Conservation (phyloP, 1,140 invertebrate species). For the Anastatus disparis region DNA sequence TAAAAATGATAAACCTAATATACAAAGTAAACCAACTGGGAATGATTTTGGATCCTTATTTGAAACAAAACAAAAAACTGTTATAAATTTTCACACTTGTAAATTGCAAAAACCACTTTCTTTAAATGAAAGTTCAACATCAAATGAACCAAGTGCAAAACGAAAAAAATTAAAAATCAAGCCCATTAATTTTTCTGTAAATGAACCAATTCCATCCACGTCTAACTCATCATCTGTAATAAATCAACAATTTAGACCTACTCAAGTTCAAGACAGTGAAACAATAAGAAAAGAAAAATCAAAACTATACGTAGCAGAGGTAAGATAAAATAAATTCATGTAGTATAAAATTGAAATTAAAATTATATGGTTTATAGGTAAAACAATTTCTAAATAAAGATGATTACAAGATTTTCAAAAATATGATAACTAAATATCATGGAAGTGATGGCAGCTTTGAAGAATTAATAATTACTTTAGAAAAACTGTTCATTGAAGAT, state of each 20-base stretch:
- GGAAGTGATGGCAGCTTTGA: conserved; percentile 68
- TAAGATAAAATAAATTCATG: conserved; percentile 42
- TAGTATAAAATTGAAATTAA: conserved; percentile 56
- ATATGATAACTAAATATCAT: conserved; percentile 69
- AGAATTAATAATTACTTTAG: conserved; percentile 66
- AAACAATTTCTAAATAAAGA: conserved; percentile 66
- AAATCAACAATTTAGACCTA: conserved; percentile 32
- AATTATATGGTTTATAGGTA: conserved; percentile 66
- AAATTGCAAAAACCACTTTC: conserved; percentile 40
- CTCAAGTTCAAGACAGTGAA: background rate
- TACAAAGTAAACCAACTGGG: conserved; percentile 28
- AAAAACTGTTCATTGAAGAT: conserved; percentile 65
- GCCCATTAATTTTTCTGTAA: conserved; percentile 48
- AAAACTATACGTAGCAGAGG: conserved; percentile 55
- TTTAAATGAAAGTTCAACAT: conserved; percentile 52
- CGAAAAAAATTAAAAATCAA: conserved; percentile 70
- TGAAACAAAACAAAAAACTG: conserved; percentile 45
- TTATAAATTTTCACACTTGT: conserved; percentile 54
- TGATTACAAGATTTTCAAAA: conserved; percentile 71
- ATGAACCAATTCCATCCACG: conserved; percentile 51
- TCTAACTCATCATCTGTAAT: conserved; percentile 56
- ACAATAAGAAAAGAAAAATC: conserved; percentile 48
- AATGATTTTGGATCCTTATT: conserved; percentile 42
- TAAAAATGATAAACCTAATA: conserved; percentile 5
- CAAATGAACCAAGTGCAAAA: conserved; percentile 52